phyloP scores from a whole-genome alignment of 1,140 invertebrate species.

The Goniozus legneri region DNA sequence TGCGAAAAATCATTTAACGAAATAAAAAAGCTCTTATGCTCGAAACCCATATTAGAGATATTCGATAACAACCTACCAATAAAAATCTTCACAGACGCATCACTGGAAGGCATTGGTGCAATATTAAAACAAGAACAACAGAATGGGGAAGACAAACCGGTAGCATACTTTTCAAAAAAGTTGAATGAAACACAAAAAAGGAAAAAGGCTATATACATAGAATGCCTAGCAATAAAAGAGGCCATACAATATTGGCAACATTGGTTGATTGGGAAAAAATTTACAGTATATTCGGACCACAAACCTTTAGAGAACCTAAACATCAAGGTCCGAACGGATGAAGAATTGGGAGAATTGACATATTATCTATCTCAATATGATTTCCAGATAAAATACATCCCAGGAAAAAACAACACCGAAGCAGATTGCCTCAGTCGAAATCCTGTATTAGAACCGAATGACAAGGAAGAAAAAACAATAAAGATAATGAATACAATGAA shows the following conservation, averaged over 20 bases:
- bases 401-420: background rate
- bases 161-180: too few species aligned
- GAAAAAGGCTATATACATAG: too few species aligned
- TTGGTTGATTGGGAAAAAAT: constrained; percentile 16
- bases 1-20: constrained; percentile 6
- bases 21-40: constrained; percentile 10
- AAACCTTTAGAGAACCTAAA: constrained; percentile 20
- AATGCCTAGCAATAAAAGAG: constrained; percentile 24
- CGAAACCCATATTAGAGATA: constrained; percentile 11
- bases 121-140: constrained; percentile 5
- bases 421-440: background rate
- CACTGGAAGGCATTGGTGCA: constrained; percentile 5
- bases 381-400: background rate
- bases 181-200: too few species aligned
- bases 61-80: constrained; percentile 9
- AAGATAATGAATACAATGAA: constrained; percentile 3
- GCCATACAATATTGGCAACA: constrained; percentile 22
- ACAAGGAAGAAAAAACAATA: constrained; percentile 3
- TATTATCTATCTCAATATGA: too few species aligned
- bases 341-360: too few species aligned
- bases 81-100: constrained; percentile 11
- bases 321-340: constrained; percentile 15
- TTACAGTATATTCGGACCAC: constrained; percentile 14
- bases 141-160: too few species aligned
- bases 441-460: too few species aligned